Base-by-base conservation (phyloP, 2,797 vertebrate genomes). In the Hydrophis major region DNA sequence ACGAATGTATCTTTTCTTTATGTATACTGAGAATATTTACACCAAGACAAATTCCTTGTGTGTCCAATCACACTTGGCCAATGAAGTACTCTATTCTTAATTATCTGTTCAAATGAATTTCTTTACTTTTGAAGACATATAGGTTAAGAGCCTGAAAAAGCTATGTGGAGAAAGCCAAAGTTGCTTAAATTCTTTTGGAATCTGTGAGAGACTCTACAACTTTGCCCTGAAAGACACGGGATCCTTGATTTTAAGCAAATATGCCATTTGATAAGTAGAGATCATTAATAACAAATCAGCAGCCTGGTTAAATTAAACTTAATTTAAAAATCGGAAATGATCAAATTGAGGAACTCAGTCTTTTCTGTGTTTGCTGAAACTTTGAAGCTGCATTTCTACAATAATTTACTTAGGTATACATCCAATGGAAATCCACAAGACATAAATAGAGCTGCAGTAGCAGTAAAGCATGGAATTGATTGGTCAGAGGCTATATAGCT, bases 131-230 rank as follows among this genome's bases (percentile, higher is more conserved):
- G 4, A 55, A 91, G 2, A 1, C 1, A 0, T 32, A 90, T 3
- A 86, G 56, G 14, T 92, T 93, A 89, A 90, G 57, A 86, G 0
- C 20, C 56, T 53, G 88, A 74, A 63, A 22, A 91, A 93, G 93
- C 57, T 91, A 90, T 5, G 16, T 94, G 69, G 61, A 74, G 4
- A 20, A 92, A 95, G 96, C 37, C 74, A 42, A 78, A 78, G 4
- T 42, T 42, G 74, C 74, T 95, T 32, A 93, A 53, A 89, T 90
- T 92, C 61, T 47, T 6, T 83, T 87, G 92, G 61, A 69, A 86
- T 47, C 42, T 20, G 0, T 2, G 42, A 93, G 92, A 56, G 2
- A 89, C 53, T 92, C 55, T 59, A 57, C 27, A 59, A 2, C 57
- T 94, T 57, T 63, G 56, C 10, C 13, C 47, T 56, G 42, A 78